Evolutionary conservation across 2,888 invertebrate genomes (phyloP), one percentile per base, ranked within the genome.

Genomic region (Agapostemon virescens): DNA sequence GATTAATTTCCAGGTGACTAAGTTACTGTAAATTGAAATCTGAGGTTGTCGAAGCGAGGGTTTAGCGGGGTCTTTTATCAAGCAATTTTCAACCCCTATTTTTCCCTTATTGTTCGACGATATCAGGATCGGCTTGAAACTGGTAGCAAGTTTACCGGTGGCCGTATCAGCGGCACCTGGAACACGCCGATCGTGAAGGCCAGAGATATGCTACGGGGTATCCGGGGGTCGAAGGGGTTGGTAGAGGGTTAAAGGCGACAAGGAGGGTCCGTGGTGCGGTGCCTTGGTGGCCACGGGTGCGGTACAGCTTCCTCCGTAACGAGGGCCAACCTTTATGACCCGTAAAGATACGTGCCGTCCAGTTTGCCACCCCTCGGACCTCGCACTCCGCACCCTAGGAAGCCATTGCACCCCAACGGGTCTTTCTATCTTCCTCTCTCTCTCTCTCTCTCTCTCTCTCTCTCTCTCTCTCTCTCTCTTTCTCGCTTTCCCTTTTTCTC

Each of bases 291-390:
- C 92, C 92, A 92, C 91, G 90, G 90, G 89, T 90, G 90, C 88
- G 90, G 90, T 90, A 88, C 91, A 86, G 87, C 87, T 86, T 89
- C 83, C 89, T 89, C 86, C 87, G 90, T 92, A 92, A 92, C 92
- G 91, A 92, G 91, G 91, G 88, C 91, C 87, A 85, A 91, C 90
- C 91, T 92, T 92, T 92, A 92, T 92, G 90, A 91, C 89, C 91
- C 91, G 92, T 92, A 92, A 92, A 92, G 92, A 92, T 92, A 92
- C 92, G 92, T 88, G 90, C 90, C 90, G 92, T 91, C 91, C 92
- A 91, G 91, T 91, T 90, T 91, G 89, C 88, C 86, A 76, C 73
- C 64, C 77, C 71, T 58, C 72, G 42, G 2, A 33, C 42, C 58
- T 74, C 55, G 45, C 42, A 13, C 49, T n/a, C 38, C 67, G 61